Evolutionary conservation across 2,113 vertebrate species (phyloP), one percentile per base, ranked within the genome.

Genomic region (Ptychochromis oligacanthus): DNA sequence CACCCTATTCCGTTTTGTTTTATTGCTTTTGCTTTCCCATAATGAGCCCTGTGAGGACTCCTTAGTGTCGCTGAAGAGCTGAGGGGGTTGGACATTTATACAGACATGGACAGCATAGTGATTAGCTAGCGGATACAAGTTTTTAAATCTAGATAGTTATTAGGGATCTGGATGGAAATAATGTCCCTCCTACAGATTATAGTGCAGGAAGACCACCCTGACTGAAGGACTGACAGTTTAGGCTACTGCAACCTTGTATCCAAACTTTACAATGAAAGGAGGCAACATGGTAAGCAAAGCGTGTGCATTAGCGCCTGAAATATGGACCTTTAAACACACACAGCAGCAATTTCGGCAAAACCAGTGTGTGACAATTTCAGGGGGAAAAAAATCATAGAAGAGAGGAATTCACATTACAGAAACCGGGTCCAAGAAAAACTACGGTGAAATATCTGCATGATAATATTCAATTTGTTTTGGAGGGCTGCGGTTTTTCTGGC

Each of bases 401-500:
- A 61, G 77, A 87, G 77, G 72, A 93, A 86, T 92, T 94, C 81
- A 62, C 62, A 89, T 92, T 91, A 84, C 75, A 79, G 12, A 62
- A 20, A 46, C 59, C 57, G 28, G 60, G 28, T 90, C 92, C 90
- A 93, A 93, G 57, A 92, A 79, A 88, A 76, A 90, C 89, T 89
- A 62, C 13, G 34, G 36, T 78, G 62, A 92, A 93, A 93, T 90
- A 87, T 81, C 80, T 89, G 67, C 80, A 86, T 78, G 58, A 92
- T 91, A 91, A 91, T 87, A 83, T 82, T 85, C 4, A 72, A 81
- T 94, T 94, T 93, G 84, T 85, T 88, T 89, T 90, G 90, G 91
- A 89, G 64, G 58, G 75, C 83, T 43, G 85, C 60, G 8, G 76
- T 86, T 85, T 90, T 86, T 85, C 83, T 80, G 92, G 89, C 79